phyloP scores from a whole-genome alignment of 2,888 invertebrate genomes.

The Fragum sueziense region DNA sequence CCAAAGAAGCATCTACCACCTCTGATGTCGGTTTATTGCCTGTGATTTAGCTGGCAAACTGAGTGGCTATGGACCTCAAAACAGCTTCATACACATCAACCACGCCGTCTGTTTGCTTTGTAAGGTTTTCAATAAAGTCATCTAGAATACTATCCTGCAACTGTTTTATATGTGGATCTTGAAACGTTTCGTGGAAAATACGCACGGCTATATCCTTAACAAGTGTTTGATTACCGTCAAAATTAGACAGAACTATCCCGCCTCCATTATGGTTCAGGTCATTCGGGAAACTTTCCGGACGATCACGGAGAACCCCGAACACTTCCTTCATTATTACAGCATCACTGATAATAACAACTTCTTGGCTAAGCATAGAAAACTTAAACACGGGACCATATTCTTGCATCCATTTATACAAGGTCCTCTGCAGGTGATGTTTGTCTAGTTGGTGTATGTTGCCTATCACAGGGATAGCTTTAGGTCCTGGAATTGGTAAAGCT shows the following conservation, averaged over 20 bases:
- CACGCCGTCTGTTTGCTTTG: background rate
- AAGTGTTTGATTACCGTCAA: background rate
- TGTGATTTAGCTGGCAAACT: background rate
- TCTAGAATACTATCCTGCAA: background rate
- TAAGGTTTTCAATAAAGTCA: background rate
- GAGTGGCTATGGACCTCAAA: background rate
- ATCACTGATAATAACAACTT: background rate
- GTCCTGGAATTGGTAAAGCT: background rate
- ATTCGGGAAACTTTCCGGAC: background rate
- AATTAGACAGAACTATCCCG: background rate
- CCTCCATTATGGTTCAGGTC: background rate
- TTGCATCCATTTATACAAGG: constrained; percentile 5
- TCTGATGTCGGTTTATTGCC: background rate
- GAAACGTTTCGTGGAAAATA: background rate
- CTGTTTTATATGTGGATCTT: background rate
- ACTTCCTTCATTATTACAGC: background rate
- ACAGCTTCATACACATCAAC: background rate
- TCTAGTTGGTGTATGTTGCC: background rate
- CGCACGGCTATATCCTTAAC: background rate
- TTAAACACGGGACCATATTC: background rate
- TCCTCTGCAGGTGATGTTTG: background rate
- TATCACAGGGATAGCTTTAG: background rate
- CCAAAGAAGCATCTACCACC: background rate
- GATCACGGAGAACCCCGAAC: background rate
- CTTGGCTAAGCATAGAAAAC: background rate